Base-by-base conservation (phyloP, 2,113 vertebrate genomes). In the Lucifuga dentata region DNA sequence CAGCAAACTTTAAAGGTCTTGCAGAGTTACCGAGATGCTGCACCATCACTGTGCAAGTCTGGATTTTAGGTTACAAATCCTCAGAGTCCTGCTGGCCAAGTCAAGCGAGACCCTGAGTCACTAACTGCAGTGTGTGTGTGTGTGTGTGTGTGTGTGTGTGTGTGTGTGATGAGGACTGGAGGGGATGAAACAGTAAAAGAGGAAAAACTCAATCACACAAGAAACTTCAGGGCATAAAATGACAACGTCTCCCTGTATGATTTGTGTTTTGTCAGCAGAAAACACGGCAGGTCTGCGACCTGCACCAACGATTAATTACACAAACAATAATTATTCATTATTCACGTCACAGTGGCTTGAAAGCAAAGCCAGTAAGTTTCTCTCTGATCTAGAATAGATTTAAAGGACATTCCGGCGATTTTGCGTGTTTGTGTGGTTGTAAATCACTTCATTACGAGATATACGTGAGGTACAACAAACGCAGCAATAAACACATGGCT, bases 41-140 rank as follows among this genome's bases (percentile, higher is more conserved):
- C 69, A 56, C 58, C 76, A 75, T 79, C 66, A 63, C 73, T 73
- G 64, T 80, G 73, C 61, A 65, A 80, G 75, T 80, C 80, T 85
- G 80, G 85, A 86, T 81, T 89, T 87, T 77, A 77, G 72, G 78
- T 89, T 87, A 84, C 75, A 90, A 87, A 90, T 88, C 85, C 78
- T 80, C 49, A 60, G 81, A 88, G 71, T 75, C 72, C 64, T 74
- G 78, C 75, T 68, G 80, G 76, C 52, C 80, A 67, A 63, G 36
- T 80, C 80, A 76, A 72, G 82, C 76, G 33, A 73, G 74, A 79
- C 69, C 71, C 80, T 74, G 82, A 86, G 82, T 78, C 79, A 77
- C 83, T 70, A 75, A 53, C 66, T 82, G 66, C 44, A 55, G 11
- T 29, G 41, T 73, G 59, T 56, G 35, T 48, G 8, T 57, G 35